phyloP scores from a whole-genome alignment of 1,140 invertebrate species.

The Nephila pilipes region DNA sequence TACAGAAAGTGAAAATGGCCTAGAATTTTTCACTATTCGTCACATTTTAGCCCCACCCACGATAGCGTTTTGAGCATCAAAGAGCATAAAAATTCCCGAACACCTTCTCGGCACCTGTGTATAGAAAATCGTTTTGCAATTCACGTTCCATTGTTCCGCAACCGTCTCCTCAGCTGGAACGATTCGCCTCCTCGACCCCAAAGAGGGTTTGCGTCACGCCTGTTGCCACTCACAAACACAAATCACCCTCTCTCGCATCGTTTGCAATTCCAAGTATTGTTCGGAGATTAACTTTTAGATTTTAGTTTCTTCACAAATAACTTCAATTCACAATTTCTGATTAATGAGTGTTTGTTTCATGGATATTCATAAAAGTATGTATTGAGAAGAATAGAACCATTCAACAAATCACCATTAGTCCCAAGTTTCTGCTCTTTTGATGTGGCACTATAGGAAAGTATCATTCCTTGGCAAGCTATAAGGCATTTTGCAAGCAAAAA shows the following conservation, averaged over 20 bases:
- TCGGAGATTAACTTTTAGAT: neutral
- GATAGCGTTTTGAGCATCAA: neutral
- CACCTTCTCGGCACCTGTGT: neutral
- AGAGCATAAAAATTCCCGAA: neutral
- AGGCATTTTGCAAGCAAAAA: too few relatives aligned
- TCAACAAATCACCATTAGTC: too few relatives aligned
- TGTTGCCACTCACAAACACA: neutral
- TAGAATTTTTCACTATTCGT: too few relatives aligned
- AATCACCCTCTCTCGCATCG: neutral
- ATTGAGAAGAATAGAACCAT: too few relatives aligned
- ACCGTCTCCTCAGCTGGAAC: neutral
- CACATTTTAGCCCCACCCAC: neutral
- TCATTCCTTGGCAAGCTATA: too few relatives aligned
- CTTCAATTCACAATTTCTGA: too few relatives aligned
- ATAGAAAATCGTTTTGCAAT: neutral
- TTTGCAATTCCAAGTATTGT: neutral
- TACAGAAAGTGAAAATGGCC: too few relatives aligned
- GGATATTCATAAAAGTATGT: too few relatives aligned
- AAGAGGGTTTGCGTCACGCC: neutral
- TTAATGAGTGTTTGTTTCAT: too few relatives aligned
- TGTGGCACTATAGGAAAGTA: too few relatives aligned
- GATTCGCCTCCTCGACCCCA: neutral
- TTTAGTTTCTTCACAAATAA: neutral
- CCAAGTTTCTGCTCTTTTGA: too few relatives aligned
- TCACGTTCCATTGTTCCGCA: slow-evolving; percentile 1